These are phyloP conservation scores for Nomada ferruginata DNA, from an alignment of 2,888 invertebrate species.

Conservation along the genomic window DNA sequence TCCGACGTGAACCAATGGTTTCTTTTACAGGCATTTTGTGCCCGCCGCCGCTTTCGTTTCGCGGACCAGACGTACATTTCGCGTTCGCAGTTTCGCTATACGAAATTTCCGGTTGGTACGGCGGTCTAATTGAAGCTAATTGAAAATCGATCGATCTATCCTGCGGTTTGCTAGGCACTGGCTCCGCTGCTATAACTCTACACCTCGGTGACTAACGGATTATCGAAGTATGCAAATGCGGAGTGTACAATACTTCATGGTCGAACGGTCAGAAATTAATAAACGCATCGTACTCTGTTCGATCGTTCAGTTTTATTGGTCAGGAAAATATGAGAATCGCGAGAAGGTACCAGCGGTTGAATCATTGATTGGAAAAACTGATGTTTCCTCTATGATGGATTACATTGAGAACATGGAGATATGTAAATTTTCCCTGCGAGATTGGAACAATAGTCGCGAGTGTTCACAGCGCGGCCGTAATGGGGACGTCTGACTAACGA, in stretches of 20 bases:
- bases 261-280: conserved; percentile 64
- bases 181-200: conserved; percentile 57
- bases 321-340: not conserved
- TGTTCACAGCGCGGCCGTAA: not conserved
- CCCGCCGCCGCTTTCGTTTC: conserved; percentile 4
- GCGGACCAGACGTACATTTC: conserved; percentile 47
- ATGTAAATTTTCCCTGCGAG: too few relatives aligned
- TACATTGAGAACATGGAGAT: too few relatives aligned
- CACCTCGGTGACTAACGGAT: conserved; percentile 71
- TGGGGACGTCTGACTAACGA: not conserved
- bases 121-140: conserved; percentile 73
- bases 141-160: conserved; percentile 72
- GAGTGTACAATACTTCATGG: conserved; percentile 64
- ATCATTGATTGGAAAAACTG: not conserved
- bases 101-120: conserved; percentile 67
- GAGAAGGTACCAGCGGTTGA: not conserved
- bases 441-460: too few relatives aligned
- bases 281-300: conserved; percentile 53
- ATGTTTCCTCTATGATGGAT: too few relatives aligned
- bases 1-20: not conserved
- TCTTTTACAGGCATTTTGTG: conserved; percentile 20
- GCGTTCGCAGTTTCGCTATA: conserved; percentile 47
- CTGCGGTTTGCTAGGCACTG: conserved; percentile 63
- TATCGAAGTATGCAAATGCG: conserved; percentile 72
- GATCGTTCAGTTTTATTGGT: conserved; percentile 39